phyloP scores from a whole-genome alignment of 2,888 invertebrate species.

The Hymenopus coronatus region DNA sequence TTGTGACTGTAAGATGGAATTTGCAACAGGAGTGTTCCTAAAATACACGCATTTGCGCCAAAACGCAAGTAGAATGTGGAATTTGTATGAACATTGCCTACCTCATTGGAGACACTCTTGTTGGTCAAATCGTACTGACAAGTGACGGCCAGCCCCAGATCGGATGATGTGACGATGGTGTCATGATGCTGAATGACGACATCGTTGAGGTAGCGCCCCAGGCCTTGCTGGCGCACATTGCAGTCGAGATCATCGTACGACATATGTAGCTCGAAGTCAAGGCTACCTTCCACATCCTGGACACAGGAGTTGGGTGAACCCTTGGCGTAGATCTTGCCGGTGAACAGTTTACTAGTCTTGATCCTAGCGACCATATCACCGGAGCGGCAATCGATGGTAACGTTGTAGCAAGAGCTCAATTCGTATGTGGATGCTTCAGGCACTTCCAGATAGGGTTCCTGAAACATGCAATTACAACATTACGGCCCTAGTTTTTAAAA shows the following conservation, averaged over 20 bases:
- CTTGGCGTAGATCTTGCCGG: constrained; percentile 93
- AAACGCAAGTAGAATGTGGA: not conserved
- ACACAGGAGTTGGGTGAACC: constrained; percentile 92
- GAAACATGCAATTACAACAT: constrained; percentile 37
- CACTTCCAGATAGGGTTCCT: constrained; percentile 87
- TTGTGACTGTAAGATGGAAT: not conserved
- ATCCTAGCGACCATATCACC: constrained; percentile 92
- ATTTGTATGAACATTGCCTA: constrained; percentile 44
- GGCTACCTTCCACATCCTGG: constrained; percentile 79
- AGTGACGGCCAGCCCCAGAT: constrained; percentile 87
- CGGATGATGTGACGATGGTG: constrained; percentile 90
- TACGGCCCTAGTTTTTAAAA: not conserved
- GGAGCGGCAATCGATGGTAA: constrained; percentile 86
- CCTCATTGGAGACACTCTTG: constrained; percentile 90
- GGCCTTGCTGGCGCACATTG: constrained; percentile 85
- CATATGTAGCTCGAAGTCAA: constrained; percentile 90
- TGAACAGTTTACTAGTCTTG: constrained; percentile 87
- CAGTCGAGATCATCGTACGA: constrained; percentile 90
- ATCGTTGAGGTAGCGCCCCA: constrained; percentile 85
- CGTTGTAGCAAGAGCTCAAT: constrained; percentile 90
- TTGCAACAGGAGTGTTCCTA: not conserved
- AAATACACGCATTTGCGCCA: not conserved
- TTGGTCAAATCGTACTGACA: constrained; percentile 93
- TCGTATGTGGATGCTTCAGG: constrained; percentile 91
- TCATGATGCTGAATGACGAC: constrained; percentile 95